phyloP scores from a whole-genome alignment of 2,888 invertebrate species.

The Drosophila merina region DNA sequence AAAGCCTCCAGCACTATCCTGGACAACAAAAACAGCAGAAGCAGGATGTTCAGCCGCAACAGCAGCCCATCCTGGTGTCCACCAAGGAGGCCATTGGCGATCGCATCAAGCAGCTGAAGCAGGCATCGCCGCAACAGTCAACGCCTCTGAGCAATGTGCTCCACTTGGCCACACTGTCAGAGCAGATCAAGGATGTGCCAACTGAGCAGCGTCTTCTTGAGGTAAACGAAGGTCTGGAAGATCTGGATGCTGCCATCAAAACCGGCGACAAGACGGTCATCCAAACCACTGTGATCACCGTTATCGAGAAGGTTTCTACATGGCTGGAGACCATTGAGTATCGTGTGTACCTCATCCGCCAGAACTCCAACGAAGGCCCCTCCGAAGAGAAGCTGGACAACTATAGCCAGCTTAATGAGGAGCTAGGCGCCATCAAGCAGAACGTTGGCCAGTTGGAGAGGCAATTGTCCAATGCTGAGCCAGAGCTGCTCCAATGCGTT shows the following conservation, averaged over 20 bases:
- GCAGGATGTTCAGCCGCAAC: not conserved
- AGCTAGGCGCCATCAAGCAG: conserved; percentile 88
- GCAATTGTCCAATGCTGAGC: conserved; percentile 84
- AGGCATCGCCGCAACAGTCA: conserved; percentile 80
- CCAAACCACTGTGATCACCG: conserved; percentile 89
- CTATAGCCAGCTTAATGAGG: conserved; percentile 87
- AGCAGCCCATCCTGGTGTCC: conserved; percentile 84
- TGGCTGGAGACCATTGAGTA: conserved; percentile 95
- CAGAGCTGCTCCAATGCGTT: conserved; percentile 86
- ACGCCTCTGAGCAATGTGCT: conserved; percentile 86
- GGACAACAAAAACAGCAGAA: conserved; percentile 56
- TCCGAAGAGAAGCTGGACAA: conserved; percentile 86
- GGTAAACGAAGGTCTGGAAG: conserved; percentile 85
- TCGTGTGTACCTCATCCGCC: conserved; percentile 87
- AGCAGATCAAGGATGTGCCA: conserved; percentile 85
- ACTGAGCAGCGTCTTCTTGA: conserved; percentile 86
- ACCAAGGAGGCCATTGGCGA: conserved; percentile 85
- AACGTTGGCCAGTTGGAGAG: conserved; percentile 88
- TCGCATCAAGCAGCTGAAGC: conserved; percentile 85
- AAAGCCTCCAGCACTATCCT: conserved; percentile 79
- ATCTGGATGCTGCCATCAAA: conserved; percentile 85
- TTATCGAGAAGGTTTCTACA: conserved; percentile 92
- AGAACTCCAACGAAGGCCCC: conserved; percentile 86
- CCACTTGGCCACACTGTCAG: conserved; percentile 86
- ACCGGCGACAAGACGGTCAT: conserved; percentile 86